Conservation (phyloP, 1,140 invertebrate genomes). For the Saccostrea glomerata region DNA sequence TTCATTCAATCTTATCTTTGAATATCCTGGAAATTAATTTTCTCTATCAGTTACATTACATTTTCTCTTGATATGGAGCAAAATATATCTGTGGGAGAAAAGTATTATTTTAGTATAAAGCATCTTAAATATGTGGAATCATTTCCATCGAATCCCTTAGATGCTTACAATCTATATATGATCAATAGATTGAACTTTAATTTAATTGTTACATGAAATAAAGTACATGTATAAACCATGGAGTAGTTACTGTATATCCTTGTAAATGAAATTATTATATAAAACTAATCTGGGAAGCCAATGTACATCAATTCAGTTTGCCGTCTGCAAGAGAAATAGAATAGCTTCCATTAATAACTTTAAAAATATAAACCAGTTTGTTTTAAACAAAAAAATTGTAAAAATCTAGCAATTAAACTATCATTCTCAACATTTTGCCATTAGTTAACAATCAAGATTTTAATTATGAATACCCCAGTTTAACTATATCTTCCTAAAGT, state of each 20-base stretch:
- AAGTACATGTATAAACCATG: no score
- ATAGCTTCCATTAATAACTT: neutral
- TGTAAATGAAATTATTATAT: neutral
- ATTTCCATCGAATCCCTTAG: no score
- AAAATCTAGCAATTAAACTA: neutral
- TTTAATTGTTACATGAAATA: no score
- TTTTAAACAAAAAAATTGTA: no score
- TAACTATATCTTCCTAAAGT: no score
- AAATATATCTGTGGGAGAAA: neutral
- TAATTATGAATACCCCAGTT: no score
- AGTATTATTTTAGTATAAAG: neutral
- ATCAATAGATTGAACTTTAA: no score
- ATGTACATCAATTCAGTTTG: no score
- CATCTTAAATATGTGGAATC: neutral
- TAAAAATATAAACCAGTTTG: no score
- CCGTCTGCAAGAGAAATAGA: neutral
- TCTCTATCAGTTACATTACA: neutral
- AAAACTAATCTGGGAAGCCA: neutral
- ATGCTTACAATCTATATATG: no score
- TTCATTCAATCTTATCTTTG: slow-evolving; percentile 5
- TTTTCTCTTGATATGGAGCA: neutral
- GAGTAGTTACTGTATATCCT: neutral
- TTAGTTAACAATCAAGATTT: no score
- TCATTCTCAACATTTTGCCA: neutral
- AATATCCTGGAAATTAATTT: slow-evolving; percentile 12